Percentiles rank a stretch among this genome's conserved stretches.
Conservation (phyloP, 1,140 invertebrate genomes). For the Hylaeus anthracinus region DNA sequence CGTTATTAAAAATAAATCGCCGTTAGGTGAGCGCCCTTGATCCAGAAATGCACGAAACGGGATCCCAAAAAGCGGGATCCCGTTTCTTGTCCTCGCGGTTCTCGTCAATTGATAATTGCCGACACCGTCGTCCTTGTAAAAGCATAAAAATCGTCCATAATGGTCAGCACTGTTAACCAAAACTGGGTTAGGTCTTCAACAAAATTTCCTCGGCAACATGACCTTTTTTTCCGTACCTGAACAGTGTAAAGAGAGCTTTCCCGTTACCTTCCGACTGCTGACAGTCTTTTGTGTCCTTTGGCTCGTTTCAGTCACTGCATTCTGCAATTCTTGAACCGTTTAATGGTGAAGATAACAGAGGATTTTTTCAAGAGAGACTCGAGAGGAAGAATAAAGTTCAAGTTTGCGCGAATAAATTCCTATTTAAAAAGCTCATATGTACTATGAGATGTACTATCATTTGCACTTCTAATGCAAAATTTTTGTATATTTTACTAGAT, state of each 20-base stretch:
- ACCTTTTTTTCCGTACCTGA: conserved; percentile 12
- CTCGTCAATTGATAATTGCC: conserved; percentile 7
- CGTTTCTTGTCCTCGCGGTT: conserved; percentile 69
- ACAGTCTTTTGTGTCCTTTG: neutral
- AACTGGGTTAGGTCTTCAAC: conserved; percentile 59
- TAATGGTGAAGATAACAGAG: neutral
- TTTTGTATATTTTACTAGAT: too few relatives aligned
- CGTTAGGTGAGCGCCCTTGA: conserved; percentile 58
- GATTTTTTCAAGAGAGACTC: too few relatives aligned
- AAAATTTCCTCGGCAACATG: conserved; percentile 3
- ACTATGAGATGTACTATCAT: too few relatives aligned
- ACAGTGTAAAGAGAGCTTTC: conserved; percentile 16
- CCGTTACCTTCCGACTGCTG: neutral
- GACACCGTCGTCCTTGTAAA: conserved; percentile 60
- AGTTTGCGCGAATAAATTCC: too few relatives aligned
- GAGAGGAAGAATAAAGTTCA: too few relatives aligned
- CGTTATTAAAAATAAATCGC: conserved; percentile 74
- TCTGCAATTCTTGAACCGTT: neutral
- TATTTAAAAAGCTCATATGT: too few relatives aligned
- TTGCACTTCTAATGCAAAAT: too few relatives aligned
- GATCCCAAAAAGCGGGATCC: conserved; percentile 69
- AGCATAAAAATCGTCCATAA: conserved; percentile 73
- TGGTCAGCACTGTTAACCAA: conserved; percentile 45
- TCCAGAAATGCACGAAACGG: conserved; percentile 65
- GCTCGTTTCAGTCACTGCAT: neutral